Percentiles rank a stretch among this genome's conserved stretches.
These are phyloP conservation scores for Trachurus trachurus DNA, from an alignment of 2,797 vertebrate species.

Conservation along the genomic window DNA sequence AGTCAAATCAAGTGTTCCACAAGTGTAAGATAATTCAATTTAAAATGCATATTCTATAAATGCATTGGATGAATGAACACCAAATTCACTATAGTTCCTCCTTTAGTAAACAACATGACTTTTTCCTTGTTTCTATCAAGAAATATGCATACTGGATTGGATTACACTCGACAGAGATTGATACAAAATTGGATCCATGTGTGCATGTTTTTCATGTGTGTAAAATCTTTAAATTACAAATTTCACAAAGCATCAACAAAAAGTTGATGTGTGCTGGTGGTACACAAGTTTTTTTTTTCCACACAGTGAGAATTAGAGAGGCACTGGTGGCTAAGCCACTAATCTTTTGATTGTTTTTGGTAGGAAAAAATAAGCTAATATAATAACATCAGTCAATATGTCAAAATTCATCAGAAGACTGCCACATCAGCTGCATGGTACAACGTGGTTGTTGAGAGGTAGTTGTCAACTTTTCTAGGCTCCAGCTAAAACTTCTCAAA, in stretches of 20 bases:
- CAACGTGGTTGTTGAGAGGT: constrained; percentile 23
- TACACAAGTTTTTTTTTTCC: constrained; percentile 1
- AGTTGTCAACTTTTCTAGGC: constrained; percentile 5
- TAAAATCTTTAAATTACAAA: constrained; percentile 4
- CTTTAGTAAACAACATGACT: not conserved
- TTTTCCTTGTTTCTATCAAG: not conserved
- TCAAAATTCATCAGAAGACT: not conserved
- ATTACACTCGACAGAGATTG: not conserved
- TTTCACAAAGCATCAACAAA: constrained; percentile 8
- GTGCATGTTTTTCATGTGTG: not conserved
- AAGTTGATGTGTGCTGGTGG: not conserved
- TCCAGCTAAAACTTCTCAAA: not conserved
- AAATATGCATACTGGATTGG: not conserved
- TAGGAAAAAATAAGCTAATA: not conserved
- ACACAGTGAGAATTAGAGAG: not conserved
- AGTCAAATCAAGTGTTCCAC: not conserved
- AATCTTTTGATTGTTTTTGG: not conserved
- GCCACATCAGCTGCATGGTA: constrained; percentile 5
- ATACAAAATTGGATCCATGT: not conserved
- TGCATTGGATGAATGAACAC: not conserved
- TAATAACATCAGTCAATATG: not conserved
- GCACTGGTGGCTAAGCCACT: not conserved
- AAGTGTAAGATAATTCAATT: not conserved
- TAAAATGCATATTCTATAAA: not conserved
- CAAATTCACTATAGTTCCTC: constrained; percentile 1